Evolutionary conservation across 1,140 invertebrate genomes (phyloP).

Genomic region (Lysiphlebus fabarum): DNA sequence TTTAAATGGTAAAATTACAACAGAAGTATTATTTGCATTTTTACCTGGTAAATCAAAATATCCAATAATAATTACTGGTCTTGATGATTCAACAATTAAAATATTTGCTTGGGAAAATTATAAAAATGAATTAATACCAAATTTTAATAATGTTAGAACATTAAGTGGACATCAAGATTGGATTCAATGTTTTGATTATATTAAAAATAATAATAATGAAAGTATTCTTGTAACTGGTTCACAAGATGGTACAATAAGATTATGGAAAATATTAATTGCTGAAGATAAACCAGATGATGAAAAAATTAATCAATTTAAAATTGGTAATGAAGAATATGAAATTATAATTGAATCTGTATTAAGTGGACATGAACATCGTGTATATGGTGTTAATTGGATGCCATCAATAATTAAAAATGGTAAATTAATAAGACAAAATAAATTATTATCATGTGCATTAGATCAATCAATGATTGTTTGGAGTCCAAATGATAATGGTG

Average conservation of each 20-base stretch:
- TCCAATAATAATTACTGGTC: slow-evolving; percentile 65
- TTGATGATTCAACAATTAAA: slow-evolving; percentile 73
- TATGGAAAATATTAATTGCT: slow-evolving; percentile 71
- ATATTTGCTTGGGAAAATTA: slow-evolving; percentile 57
- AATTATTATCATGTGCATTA: slow-evolving; percentile 84
- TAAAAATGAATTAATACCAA: slow-evolving; percentile 22
- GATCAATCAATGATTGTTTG: slow-evolving; percentile 95
- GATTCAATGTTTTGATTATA: slow-evolving; percentile 76
- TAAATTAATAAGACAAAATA: slow-evolving; percentile 43
- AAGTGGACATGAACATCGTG: slow-evolving; percentile 89
- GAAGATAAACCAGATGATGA: slow-evolving; percentile 45
- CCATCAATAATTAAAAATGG: slow-evolving; percentile 38
- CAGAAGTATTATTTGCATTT: slow-evolving; percentile 58
- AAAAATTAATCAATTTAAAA: slow-evolving; percentile 50
- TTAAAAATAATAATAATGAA: slow-evolving; percentile 56
- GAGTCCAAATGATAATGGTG: slow-evolving; percentile 63
- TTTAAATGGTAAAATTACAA: slow-evolving; percentile 60
- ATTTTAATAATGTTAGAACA: slow-evolving; percentile 53
- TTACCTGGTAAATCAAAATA: slow-evolving; percentile 52
- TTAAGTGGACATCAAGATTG: slow-evolving; percentile 81
- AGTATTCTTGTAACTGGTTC: slow-evolving; percentile 78
- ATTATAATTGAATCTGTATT: slow-evolving; percentile 84
- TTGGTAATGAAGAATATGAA: slow-evolving; percentile 50
- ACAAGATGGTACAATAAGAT: slow-evolving; percentile 81
- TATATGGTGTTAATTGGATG: slow-evolving; percentile 88